Percentiles rank a stretch among this genome's conserved stretches.
phyloP scores from a whole-genome alignment of 2,888 invertebrate genomes.

The Alloscopus bannaensis region DNA sequence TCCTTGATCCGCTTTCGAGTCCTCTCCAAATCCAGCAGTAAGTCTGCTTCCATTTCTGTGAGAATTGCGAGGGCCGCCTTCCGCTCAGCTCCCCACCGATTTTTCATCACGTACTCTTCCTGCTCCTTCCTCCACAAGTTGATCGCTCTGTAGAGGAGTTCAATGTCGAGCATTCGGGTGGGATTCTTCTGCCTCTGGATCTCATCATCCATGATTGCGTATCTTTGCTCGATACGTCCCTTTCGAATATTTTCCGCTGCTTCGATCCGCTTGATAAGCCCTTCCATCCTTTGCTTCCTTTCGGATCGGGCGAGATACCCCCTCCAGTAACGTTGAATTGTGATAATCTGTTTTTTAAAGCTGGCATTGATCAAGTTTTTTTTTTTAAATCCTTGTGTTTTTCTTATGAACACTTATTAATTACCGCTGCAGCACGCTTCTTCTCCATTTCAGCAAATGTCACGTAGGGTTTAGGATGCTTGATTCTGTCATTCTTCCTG shows the following conservation, averaged over 20 bases:
- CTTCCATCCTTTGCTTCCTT: constrained; percentile 62
- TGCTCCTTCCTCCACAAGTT: constrained; percentile 71
- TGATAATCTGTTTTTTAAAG: constrained; percentile 55
- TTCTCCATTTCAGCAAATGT: constrained; percentile 50
- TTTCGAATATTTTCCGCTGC: constrained; percentile 71
- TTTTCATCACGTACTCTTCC: constrained; percentile 67
- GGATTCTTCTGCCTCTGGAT: constrained; percentile 69
- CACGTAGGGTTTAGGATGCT: constrained; percentile 56
- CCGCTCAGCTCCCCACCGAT: constrained; percentile 72
- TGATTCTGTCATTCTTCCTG: constrained; percentile 39
- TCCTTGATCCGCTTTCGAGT: constrained; percentile 66
- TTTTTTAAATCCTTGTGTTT: not conserved
- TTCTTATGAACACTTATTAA: not conserved
- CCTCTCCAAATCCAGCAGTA: constrained; percentile 69
- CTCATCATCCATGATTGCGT: constrained; percentile 69
- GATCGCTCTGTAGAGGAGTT: constrained; percentile 71
- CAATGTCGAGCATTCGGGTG: constrained; percentile 69
- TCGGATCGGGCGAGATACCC: constrained; percentile 69
- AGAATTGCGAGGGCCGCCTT: constrained; percentile 71
- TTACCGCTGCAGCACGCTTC: constrained; percentile 51
- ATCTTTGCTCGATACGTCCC: constrained; percentile 67
- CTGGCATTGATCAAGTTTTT: not conserved
- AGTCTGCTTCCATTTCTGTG: constrained; percentile 70
- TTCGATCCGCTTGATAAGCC: constrained; percentile 66
- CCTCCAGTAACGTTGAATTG: constrained; percentile 71